Evolutionary conservation across 2,797 vertebrate genomes (phyloP), one percentile per base, ranked within the genome.

Genomic region (Morus bassanus): DNA sequence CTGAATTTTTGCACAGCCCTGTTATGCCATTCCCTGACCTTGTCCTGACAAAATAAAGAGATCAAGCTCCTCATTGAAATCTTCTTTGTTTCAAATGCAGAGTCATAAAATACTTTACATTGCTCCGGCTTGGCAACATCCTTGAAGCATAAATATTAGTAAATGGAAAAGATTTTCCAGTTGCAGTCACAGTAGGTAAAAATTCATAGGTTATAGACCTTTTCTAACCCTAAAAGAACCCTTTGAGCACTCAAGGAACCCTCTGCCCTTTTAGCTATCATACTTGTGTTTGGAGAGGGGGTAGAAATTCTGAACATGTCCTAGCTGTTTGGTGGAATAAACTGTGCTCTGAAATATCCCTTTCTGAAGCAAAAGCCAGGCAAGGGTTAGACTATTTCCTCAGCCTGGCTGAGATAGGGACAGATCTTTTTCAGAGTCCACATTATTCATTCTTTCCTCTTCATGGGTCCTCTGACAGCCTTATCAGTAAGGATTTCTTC

Each of bases 401-500:
- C 31, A 41, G 16, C 24, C 43, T 61, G 43, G 37, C 8, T 92
- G 39, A 95, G 15, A n/a, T 13, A 48, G 15, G 45, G 60, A 76
- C 24, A 82, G 90, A 65, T 60, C 9, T 45, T 89, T 95, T 81
- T 75, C 31, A 63, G 56, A 83, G 35, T 22, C 51, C 67, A 68
- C 56, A 35, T 93, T 88, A 85, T 90, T 89, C 48, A 64, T 89
- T 35, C 35, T 87, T 84, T 87, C 70, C 11, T 91, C 45, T 76
- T 85, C 70, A 63, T 60, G 53, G 59, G 21, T 89, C 45, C 43
- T 82, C 70, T 90, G 88, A 76, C 88, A 95, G 56, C 48, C 63
- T 93, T 73, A 82, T 72, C 76, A 86, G 89, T 54, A 89, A 72
- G 85, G 80, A 73, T 79, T 95, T 79, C 80, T 94, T 93, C 88